A percentile compares a stretch with the other conserved stretches of the same genome.
Evolutionary conservation across 2,113 vertebrate genomes (phyloP).

Genomic region (Lasiurus borealis): DNA sequence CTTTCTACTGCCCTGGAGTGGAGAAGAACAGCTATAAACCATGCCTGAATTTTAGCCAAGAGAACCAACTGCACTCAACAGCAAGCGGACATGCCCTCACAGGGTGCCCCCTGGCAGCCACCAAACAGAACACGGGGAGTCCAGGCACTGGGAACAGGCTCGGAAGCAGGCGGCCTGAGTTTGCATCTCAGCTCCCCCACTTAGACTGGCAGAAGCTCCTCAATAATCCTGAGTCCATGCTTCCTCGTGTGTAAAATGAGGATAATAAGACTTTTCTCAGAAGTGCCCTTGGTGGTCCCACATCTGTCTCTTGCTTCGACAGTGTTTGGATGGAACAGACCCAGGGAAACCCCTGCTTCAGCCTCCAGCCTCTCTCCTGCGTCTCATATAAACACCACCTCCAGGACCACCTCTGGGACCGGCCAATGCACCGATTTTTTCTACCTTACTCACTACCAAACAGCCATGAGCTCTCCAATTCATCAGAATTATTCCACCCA

Average conservation of each 20-base stretch:
- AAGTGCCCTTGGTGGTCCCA: no score
- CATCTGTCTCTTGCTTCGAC: no score
- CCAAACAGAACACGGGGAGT: not conserved
- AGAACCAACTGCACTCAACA: rapidly evolving
- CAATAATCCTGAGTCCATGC: not conserved
- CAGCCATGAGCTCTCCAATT: no score
- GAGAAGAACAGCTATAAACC: not conserved
- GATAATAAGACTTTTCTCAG: conserved; percentile 13
- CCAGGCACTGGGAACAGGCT: rapidly evolving
- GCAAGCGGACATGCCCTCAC: rapidly evolving
- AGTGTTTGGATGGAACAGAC: no score
- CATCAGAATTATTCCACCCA: no score
- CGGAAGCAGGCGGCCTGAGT: no score
- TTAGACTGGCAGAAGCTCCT: not conserved
- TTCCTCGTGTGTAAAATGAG: conserved; percentile 1
- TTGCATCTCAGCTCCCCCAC: not conserved
- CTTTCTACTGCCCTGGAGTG: not conserved
- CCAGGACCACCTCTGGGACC: no score
- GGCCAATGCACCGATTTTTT: no score
- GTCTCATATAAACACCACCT: no score
- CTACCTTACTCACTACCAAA: no score
- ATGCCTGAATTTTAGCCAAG: not conserved
- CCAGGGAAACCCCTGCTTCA: no score
- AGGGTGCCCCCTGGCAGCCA: rapidly evolving
- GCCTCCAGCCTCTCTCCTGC: no score